phyloP scores from a whole-genome alignment of 92 coral and sea anemone species.

The Micromussa lordhowensis region DNA sequence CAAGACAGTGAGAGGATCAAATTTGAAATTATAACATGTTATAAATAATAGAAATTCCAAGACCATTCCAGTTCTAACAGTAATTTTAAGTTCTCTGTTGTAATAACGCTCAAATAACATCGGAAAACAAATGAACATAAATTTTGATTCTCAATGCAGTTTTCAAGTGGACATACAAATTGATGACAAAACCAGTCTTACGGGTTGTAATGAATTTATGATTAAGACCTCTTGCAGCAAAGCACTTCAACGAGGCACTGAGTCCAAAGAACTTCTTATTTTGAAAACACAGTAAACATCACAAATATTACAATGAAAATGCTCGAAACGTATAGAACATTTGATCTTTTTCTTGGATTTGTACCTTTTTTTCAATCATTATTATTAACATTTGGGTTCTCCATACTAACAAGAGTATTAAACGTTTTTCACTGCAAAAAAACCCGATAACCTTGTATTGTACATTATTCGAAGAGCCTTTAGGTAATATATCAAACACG shows the following conservation, averaged over 20 bases:
- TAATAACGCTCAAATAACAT: background rate
- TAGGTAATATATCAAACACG: too few species aligned
- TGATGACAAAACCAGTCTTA: background rate
- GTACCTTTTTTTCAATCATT: too few species aligned
- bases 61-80: background rate
- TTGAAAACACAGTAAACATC: background rate
- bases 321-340: too few species aligned
- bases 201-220: background rate
- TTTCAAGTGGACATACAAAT: background rate
- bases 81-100: background rate
- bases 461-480: too few species aligned
- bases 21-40: background rate
- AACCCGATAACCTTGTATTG: too few species aligned
- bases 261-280: background rate
- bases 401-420: too few species aligned
- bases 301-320: too few species aligned
- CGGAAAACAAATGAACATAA: background rate
- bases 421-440: too few species aligned
- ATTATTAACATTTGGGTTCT: too few species aligned
- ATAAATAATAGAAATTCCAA: too few species aligned
- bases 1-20: background rate
- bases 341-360: too few species aligned
- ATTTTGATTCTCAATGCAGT: background rate
- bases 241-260: background rate
- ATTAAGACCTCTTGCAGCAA: background rate